Evolutionary conservation across 2,888 invertebrate genomes (phyloP).

Genomic region (Dicyrtomina minuta): DNA sequence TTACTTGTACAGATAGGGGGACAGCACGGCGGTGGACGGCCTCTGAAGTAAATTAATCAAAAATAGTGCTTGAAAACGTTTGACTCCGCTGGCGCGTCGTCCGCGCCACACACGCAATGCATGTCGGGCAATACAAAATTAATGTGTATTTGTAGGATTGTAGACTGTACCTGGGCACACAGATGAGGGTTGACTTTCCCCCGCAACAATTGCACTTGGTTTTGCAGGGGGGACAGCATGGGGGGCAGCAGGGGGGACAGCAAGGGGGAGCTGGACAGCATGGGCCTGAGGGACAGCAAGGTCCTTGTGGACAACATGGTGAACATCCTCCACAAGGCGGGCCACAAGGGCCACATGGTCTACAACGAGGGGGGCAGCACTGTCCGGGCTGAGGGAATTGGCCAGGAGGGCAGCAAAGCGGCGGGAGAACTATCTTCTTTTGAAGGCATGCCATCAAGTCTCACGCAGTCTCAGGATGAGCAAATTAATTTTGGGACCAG

Average conservation of each 20-base stretch:
- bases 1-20: neutral
- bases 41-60: neutral
- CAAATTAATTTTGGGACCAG: no score
- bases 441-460: neutral
- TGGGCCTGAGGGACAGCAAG: constrained; percentile 4
- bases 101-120: no score
- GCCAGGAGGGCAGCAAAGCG: neutral
- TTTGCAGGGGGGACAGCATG: constrained; percentile 1
- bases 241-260: constrained; percentile 2
- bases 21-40: constrained; percentile 1
- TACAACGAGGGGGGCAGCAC: constrained; percentile 1
- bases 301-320: constrained; percentile 2
- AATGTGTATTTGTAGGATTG: no score
- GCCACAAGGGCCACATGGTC: neutral
- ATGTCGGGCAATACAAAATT: no score
- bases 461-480: no score
- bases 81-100: no score
- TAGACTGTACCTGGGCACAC: constrained; percentile 17
- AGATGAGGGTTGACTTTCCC: constrained; percentile 12
- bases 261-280: constrained; percentile 6
- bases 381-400: constrained; percentile 14
- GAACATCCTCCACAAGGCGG: neutral
- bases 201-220: constrained; percentile 23
- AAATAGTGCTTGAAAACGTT: no score
- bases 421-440: neutral